Evolutionary conservation across 2,888 invertebrate species (phyloP), one percentile per base, ranked within the genome.

Genomic region (Agrochola lychnidis): DNA sequence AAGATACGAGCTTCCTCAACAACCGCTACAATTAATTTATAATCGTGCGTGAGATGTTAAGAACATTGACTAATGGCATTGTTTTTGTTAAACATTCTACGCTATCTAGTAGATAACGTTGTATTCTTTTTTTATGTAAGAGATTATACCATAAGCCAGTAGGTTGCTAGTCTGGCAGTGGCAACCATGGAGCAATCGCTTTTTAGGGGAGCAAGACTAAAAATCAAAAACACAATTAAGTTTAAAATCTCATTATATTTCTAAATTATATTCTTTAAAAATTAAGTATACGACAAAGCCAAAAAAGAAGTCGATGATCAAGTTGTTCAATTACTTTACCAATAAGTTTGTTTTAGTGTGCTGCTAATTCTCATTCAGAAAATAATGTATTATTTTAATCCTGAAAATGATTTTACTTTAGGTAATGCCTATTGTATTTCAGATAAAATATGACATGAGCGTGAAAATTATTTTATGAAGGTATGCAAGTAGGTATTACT

Each of bases 221-320:
- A 57, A 71, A 51, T 51, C 10, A 63, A 71, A 73, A 69, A 22
- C 42, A 22, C 42, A 42, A 48, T 56, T 30, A 56, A 64, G 5
- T 42, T 78, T 30, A n/a, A 19, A 70, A 30, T n/a, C 4, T 48
- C 69, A 69, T n/a, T 57, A 51, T 68, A 62, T 56, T 30, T 70
- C 30, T 70, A 70, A 62, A 77, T 30, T 36, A 25, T n/a, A 10
- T 67, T 53, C 14, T 42, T 22, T 22, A 61, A 30, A 57, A 78
- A 57, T 57, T 69, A 30, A n/a, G n/a, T 7, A 51, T 51, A 51
- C 19, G 19, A 51, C 51, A 51, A 51, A 51, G 19, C 19, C 19
- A 6, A 12, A 36, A 70, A 22, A 12, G 14, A 40, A 6, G n/a
- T 51, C 22, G 2, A 48, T 36, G 22, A 45, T 16, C 6, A 66